Percentiles rank a stretch among this genome's conserved stretches.
Conservation (phyloP, 2,888 invertebrate genomes). For the Callosobruchus maculatus region DNA sequence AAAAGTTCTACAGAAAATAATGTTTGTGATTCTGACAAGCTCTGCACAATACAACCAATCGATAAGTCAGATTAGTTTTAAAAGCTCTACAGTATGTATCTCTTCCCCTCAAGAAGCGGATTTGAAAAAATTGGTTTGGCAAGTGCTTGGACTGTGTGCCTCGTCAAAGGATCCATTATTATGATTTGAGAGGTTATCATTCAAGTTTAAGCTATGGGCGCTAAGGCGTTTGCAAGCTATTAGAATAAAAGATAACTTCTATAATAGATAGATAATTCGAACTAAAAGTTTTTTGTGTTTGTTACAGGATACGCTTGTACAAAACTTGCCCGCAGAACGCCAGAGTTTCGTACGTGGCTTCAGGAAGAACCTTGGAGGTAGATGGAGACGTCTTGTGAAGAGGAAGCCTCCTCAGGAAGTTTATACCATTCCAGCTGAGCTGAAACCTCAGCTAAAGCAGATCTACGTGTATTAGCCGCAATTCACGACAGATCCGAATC, state of each 20-base stretch:
- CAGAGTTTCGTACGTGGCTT: conserved; percentile 76
- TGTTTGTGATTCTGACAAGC: too few relatives aligned
- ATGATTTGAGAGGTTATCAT: too few relatives aligned
- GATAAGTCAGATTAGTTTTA: too few relatives aligned
- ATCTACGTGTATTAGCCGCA: conserved; percentile 73
- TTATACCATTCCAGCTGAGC: conserved; percentile 81
- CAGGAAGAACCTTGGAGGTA: conserved; percentile 81
- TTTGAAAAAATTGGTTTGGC: too few relatives aligned
- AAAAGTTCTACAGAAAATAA: too few relatives aligned
- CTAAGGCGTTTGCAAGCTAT: too few relatives aligned
- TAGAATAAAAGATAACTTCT: background rate
- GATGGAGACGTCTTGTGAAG: conserved; percentile 80
- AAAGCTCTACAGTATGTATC: too few relatives aligned
- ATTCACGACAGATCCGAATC: conserved; percentile 13
- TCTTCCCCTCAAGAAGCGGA: too few relatives aligned
- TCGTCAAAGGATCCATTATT: too few relatives aligned
- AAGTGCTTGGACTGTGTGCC: too few relatives aligned
- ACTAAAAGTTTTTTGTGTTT: conserved; percentile 35
- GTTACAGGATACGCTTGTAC: conserved; percentile 76
- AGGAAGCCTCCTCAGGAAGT: conserved; percentile 78
- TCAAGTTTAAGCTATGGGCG: too few relatives aligned
- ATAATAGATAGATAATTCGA: background rate
- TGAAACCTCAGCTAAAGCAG: conserved; percentile 82
- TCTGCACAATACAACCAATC: too few relatives aligned
- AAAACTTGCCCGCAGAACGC: conserved; percentile 62